phyloP scores from a whole-genome alignment of 2,888 invertebrate species.

The Nemapogon koenigi region DNA sequence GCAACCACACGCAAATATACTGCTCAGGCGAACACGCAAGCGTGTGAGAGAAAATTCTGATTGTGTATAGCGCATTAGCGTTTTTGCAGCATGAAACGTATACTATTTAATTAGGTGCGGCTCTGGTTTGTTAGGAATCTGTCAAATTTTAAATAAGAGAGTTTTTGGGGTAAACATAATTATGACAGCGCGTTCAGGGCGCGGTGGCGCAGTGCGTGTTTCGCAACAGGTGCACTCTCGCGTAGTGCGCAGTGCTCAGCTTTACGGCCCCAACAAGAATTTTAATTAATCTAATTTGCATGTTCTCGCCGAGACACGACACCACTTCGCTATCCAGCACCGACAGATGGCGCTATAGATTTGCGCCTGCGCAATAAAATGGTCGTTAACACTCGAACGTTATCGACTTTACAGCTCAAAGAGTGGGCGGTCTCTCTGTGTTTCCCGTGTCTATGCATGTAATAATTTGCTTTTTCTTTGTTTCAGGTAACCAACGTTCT shows the following conservation, averaged over 20 bases:
- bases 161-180: too few species aligned
- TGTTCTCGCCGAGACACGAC: conserved; percentile 19
- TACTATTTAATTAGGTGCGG: too few species aligned
- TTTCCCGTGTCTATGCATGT: conserved; percentile 2
- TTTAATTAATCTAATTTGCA: conserved; percentile 31
- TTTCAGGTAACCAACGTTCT: conserved; percentile 5
- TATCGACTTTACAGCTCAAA: background rate
- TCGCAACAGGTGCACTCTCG: background rate
- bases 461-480: background rate
- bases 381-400: conserved; percentile 7
- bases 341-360: conserved; percentile 8
- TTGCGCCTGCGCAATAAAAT: conserved; percentile 7
- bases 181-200: too few species aligned
- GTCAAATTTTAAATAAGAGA: too few species aligned
- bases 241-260: background rate
- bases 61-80: too few species aligned
- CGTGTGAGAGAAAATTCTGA: too few species aligned
- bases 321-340: background rate
- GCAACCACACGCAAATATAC: too few species aligned
- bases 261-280: conserved; percentile 18
- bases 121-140: too few species aligned
- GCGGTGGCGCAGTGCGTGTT: background rate
- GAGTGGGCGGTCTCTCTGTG: conserved; percentile 8
- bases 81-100: too few species aligned
- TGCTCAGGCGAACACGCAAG: too few species aligned